phyloP scores from a whole-genome alignment of 2,797 vertebrate genomes.

The Sarcophilus harrisii region DNA sequence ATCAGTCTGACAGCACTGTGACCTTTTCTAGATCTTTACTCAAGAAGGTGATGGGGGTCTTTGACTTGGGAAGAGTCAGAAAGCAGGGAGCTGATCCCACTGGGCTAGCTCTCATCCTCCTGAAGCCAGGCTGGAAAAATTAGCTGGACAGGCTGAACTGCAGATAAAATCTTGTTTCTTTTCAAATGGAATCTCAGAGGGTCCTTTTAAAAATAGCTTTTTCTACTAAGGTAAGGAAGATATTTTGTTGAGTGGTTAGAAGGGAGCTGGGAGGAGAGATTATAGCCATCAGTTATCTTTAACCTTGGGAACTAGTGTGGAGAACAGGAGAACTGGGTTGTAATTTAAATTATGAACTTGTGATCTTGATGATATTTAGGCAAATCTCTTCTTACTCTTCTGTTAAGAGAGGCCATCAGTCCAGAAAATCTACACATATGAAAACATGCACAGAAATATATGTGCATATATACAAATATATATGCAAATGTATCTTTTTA shows the following conservation, averaged over 20 bases:
- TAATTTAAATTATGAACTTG: not conserved
- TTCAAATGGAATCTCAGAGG: conserved; percentile 32
- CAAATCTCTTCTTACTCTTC: not conserved
- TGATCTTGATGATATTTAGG: not conserved
- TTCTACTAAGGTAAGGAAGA: not conserved
- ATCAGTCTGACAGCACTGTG: not conserved
- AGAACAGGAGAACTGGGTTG: not conserved
- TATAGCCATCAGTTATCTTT: not conserved
- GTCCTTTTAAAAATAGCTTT: not conserved
- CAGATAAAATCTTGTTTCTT: not conserved
- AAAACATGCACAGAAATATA: not conserved
- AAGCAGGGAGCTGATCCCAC: not conserved
- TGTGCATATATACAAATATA: not conserved
- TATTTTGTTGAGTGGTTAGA: not conserved
- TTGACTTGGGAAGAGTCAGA: not conserved
- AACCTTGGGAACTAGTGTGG: not conserved
- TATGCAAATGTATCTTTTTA: not conserved
- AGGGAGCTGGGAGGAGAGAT: not conserved
- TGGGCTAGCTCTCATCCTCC: not conserved
- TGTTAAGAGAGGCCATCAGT: not conserved
- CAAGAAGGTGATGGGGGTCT: not conserved
- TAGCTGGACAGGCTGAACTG: not conserved
- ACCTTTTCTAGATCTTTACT: conserved; percentile 7
- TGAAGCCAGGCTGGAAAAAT: not conserved
- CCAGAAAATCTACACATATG: not conserved